These are phyloP conservation scores for Sinopyrophorus schimmeli DNA, from an alignment of 2,888 invertebrate species.

Conservation along the genomic window DNA sequence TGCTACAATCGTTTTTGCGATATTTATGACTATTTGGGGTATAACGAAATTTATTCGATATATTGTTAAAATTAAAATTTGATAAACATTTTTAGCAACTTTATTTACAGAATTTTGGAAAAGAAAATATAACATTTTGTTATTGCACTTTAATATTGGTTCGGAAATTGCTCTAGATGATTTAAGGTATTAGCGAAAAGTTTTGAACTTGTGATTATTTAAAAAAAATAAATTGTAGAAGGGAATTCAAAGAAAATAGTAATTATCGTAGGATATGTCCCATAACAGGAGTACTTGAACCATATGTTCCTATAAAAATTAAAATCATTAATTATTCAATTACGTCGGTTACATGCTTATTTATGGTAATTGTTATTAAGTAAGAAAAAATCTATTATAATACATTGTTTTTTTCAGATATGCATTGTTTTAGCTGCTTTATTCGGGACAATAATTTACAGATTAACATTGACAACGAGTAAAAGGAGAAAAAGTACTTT, in stretches of 20 bases:
- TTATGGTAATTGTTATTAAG: conserved; percentile 41
- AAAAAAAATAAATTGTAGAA: too few relatives aligned
- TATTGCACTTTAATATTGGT: too few relatives aligned
- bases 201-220: too few relatives aligned
- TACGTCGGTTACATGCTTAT: conserved; percentile 28
- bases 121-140: conserved; percentile 41
- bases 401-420: too few relatives aligned
- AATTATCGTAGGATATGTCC: conserved; percentile 22
- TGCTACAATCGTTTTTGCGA: conserved; percentile 42
- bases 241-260: conserved; percentile 26
- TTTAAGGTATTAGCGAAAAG: too few relatives aligned
- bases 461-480: conserved; percentile 31
- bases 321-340: conserved; percentile 19
- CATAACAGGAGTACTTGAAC: conserved; percentile 34
- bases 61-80: background rate
- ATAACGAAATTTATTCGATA: conserved; percentile 14
- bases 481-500: conserved; percentile 30
- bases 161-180: too few relatives aligned
- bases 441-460: conserved; percentile 41
- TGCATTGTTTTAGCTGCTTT: conserved; percentile 33
- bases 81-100: conserved; percentile 39
- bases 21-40: conserved; percentile 51
- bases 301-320: conserved; percentile 24
- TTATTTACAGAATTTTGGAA: conserved; percentile 47
- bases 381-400: too few relatives aligned